These are phyloP conservation scores for Diarsia mendica DNA, from an alignment of 2,888 invertebrate genomes.

Conservation along the genomic window DNA sequence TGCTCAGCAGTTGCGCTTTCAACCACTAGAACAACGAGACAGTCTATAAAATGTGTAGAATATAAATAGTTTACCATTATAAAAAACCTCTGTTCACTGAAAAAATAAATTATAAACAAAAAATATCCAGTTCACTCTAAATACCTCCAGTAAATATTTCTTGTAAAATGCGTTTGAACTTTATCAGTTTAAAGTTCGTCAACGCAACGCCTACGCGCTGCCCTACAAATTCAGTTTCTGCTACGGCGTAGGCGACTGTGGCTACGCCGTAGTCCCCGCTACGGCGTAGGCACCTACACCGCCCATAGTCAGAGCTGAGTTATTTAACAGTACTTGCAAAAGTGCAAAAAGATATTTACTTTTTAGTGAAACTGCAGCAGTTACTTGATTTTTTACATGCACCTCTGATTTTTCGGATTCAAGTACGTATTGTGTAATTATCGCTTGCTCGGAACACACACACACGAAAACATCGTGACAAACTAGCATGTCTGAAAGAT, in stretches of 20 bases:
- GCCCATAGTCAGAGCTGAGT: neutral
- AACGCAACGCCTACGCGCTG: conserved; percentile 59
- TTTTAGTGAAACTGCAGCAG: too few relatives aligned
- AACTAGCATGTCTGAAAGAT: too few relatives aligned
- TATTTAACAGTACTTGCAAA: neutral
- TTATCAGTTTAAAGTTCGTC: conserved; percentile 37
- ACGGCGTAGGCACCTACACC: conserved; percentile 5
- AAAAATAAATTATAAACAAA: conserved; percentile 7
- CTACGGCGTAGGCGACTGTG: conserved; percentile 36
- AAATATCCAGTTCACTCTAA: conserved; percentile 15
- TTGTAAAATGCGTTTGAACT: conserved; percentile 24
- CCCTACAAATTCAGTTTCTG: neutral
- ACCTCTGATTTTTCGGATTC: too few relatives aligned
- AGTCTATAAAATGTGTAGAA: too few relatives aligned
- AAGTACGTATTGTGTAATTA: too few relatives aligned
- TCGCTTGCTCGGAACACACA: too few relatives aligned
- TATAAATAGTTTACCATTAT: neutral
- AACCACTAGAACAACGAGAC: too few relatives aligned
- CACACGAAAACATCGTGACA: too few relatives aligned
- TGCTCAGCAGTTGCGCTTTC: too few relatives aligned
- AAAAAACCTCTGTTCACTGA: neutral
- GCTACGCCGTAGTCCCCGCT: conserved; percentile 5
- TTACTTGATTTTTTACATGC: too few relatives aligned
- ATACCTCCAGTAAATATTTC: conserved; percentile 4
- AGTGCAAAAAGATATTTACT: neutral